Evolutionary conservation across 1,140 invertebrate species (phyloP), one percentile per base, ranked within the genome.

Genomic region (Euwallacea similis): DNA sequence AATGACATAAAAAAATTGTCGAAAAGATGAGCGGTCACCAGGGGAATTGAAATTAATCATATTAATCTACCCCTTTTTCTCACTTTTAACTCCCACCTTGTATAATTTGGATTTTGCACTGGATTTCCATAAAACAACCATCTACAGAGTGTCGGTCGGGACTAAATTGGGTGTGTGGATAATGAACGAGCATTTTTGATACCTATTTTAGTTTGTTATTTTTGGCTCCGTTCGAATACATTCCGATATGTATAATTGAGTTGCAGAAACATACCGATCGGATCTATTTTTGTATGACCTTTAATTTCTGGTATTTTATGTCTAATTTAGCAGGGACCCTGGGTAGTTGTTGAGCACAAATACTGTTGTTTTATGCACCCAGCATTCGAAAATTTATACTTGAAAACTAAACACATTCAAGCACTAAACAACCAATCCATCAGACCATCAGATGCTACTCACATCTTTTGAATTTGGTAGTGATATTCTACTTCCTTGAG

Each of bases 181-280:
- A 56, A 56, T 9, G 4, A 56, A 56, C 3, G 42, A 42, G 42
- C 33, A 68, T 60, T 60, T 59, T 60, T 68, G 42, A 33, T 59
- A 42, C 56, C 66, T 59, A 46, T 59, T 60, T 59, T 68, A 68
- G 54, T 60, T 11, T 41, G 66, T 60, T 68, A 68, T 68, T 68
- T 68, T 68, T 68, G 66, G 66, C 66, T 33, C 33, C 66, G 56
- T 42, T 50, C 66, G 66, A 68, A 68, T 47, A 55, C 66, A 68
- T 68, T 60, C 56, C 66, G 16, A 60, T 68, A 42, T 42, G 66
- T 60, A 47, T 68, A 68, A 68, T 68, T 60, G 54, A 66, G 54
- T 66, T 56, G 66, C 66, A 47, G 55, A n/a, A 42, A 68, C 66
- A 60, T 68, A 33, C 66, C 56, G 66, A 68, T 68, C 9, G 15